Conservation (phyloP, 2,113 vertebrate species). For the Speoplatyrhinus poulsoni region DNA sequence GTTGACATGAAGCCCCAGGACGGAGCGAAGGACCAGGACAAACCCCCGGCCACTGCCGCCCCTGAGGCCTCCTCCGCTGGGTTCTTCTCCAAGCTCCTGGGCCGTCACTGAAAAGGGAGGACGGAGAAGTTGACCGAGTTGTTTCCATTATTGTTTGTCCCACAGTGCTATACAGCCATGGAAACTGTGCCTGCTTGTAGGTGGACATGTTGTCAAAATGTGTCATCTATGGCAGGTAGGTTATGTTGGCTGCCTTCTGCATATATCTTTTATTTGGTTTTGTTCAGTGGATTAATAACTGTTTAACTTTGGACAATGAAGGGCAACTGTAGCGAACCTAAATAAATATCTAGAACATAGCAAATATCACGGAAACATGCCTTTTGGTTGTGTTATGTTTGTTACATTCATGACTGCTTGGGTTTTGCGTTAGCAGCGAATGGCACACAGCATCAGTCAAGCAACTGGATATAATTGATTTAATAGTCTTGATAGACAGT, state of each 20-base stretch:
- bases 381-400: too few species aligned
- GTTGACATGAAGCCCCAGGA: conserved; percentile 55
- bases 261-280: background rate
- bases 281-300: too few species aligned
- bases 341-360: too few species aligned
- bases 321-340: too few species aligned
- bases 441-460: background rate
- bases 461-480: background rate
- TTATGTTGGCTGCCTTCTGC: too few species aligned
- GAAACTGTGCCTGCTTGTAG: background rate
- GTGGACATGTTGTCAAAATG: background rate
- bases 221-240: background rate
- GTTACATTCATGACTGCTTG: too few species aligned
- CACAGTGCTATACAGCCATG: background rate
- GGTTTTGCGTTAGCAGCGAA: conserved; percentile 1
- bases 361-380: too few species aligned
- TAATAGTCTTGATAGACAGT: background rate
- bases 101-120: conserved; percentile 79
- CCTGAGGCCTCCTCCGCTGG: conserved; percentile 73
- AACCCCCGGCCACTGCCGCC: conserved; percentile 33
- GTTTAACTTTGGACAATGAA: too few species aligned
- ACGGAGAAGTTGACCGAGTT: background rate
- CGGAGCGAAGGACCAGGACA: conserved; percentile 52
- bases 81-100: conserved; percentile 92
- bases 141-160: conserved; percentile 35